Conservation (phyloP, 1,140 invertebrate genomes). For the Drosophila pallidifrons region DNA sequence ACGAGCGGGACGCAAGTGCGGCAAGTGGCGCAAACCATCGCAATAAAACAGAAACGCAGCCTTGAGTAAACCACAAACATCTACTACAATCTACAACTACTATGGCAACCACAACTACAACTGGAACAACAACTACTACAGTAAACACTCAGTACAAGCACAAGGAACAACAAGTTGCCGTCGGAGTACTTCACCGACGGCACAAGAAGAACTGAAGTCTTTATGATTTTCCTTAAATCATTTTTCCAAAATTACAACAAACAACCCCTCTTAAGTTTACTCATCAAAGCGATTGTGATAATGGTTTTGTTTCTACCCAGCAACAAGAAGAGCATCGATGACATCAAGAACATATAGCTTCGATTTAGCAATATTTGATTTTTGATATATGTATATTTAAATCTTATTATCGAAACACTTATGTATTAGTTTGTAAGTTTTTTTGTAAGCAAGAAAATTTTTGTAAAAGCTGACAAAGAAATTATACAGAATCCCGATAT, state of each 20-base stretch:
- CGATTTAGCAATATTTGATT: conserved; percentile 60
- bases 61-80: conserved; percentile 45
- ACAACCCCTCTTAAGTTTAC: conserved; percentile 58
- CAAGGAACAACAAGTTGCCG: conserved; percentile 44
- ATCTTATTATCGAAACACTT: conserved; percentile 31
- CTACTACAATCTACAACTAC: neutral
- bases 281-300: conserved; percentile 85
- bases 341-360: conserved; percentile 36
- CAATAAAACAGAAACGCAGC: conserved; percentile 46
- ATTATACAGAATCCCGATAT: conserved; percentile 29
- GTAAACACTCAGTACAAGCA: conserved; percentile 58
- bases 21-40: conserved; percentile 74
- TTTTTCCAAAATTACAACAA: conserved; percentile 21
- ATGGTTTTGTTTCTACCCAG: conserved; percentile 78
- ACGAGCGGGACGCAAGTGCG: conserved; percentile 59
- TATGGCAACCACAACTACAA: conserved; percentile 15
- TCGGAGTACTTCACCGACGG: conserved; percentile 1
- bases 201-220: conserved; percentile 1
- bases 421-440: conserved; percentile 41
- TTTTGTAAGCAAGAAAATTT: conserved; percentile 27
- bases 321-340: conserved; percentile 34
- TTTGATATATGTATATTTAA: conserved; percentile 35
- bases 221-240: conserved; percentile 28
- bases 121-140: conserved; percentile 29
- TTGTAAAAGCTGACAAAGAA: conserved; percentile 44